Conservation (phyloP, 2,888 invertebrate genomes). For the Mythimna albipuncta region DNA sequence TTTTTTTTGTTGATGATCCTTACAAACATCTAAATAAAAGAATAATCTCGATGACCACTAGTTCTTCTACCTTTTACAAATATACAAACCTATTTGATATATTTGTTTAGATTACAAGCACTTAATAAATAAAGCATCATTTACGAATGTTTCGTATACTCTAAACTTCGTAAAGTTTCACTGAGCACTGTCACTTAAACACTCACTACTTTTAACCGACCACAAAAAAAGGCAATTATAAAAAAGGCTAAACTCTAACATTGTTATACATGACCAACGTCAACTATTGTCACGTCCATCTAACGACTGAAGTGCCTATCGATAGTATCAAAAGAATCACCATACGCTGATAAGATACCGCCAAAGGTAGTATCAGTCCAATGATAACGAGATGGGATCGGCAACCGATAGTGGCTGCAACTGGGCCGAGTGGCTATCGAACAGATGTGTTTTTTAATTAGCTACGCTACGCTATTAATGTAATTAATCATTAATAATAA, state of each 20-base stretch:
- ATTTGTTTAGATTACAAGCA: background rate
- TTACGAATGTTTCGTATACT: background rate
- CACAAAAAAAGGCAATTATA: background rate
- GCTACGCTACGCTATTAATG: conserved; percentile 16
- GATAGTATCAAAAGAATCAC: conserved; percentile 8
- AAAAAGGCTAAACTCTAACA: too few relatives aligned
- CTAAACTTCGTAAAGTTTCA: background rate
- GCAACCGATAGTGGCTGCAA: conserved; percentile 13
- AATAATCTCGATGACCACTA: background rate
- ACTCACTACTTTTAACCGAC: background rate
- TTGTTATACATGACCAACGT: background rate
- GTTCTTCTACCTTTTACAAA: background rate
- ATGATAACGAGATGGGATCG: conserved; percentile 8
- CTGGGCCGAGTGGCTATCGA: conserved; percentile 12
- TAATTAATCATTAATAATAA: background rate
- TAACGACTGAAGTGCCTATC: conserved; percentile 23
- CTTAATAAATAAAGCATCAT: background rate
- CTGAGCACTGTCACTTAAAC: conserved; percentile 4
- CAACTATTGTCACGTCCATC: background rate
- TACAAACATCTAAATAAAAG: background rate
- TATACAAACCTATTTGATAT: background rate
- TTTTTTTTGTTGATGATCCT: too few relatives aligned
- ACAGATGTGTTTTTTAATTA: conserved; percentile 31
- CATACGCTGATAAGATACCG: conserved; percentile 42
- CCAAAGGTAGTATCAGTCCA: conserved; percentile 14